Evolutionary conservation across 2,797 vertebrate genomes (phyloP).

Genomic region (Helicolenus hilgendorfi): DNA sequence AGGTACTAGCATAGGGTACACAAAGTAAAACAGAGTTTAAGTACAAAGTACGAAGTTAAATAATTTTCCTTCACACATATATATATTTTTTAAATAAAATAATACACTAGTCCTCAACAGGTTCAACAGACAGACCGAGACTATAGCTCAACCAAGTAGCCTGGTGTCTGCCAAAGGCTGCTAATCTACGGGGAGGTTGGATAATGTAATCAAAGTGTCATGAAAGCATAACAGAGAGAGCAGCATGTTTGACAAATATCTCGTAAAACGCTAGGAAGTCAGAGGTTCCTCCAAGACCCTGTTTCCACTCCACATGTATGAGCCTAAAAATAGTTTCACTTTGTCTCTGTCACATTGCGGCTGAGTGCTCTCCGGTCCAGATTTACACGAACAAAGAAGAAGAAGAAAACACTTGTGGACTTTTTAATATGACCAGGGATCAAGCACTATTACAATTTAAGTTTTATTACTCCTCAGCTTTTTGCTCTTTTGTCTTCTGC

Average conservation of each 20-base stretch:
- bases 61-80: not conserved
- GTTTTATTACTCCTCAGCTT: constrained; percentile 49
- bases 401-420: constrained; percentile 5
- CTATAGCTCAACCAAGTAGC: constrained; percentile 34
- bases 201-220: constrained; percentile 89
- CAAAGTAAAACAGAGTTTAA: no score
- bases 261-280: constrained; percentile 85
- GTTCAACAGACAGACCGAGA: constrained; percentile 26
- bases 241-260: constrained; percentile 83
- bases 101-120: not conserved
- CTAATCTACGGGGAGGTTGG: constrained; percentile 83
- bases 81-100: constrained; percentile 14
- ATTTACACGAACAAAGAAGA: constrained; percentile 56
- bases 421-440: constrained; percentile 52
- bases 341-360: constrained; percentile 69
- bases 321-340: constrained; percentile 89
- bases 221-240: constrained; percentile 84
- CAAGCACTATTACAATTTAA: constrained; percentile 40
- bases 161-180: constrained; percentile 58
- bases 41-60: not conserved
- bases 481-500: constrained; percentile 20
- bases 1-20: not conserved
- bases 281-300: constrained; percentile 84
- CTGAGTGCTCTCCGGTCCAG: constrained; percentile 70
- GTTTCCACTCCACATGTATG: constrained; percentile 85